Conservation (phyloP, 1,140 invertebrate genomes). For the Lineus longissimus region DNA sequence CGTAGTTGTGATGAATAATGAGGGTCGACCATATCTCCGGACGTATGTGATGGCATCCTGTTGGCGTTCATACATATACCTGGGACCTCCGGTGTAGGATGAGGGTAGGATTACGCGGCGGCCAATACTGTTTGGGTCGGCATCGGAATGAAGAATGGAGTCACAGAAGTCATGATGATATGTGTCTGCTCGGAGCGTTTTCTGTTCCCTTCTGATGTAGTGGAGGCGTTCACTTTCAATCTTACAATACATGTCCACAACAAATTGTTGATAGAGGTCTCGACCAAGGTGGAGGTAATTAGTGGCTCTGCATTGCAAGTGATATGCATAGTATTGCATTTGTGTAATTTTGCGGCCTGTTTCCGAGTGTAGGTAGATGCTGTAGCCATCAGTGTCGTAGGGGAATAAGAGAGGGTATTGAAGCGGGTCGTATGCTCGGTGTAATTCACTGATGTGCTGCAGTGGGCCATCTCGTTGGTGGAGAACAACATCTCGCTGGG, state of each 20-base stretch:
- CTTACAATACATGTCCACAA: too few species aligned
- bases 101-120: constrained; percentile 52
- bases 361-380: background rate
- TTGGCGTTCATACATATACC: constrained; percentile 53
- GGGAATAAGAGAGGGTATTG: background rate
- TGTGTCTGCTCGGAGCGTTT: too few species aligned
- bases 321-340: too few species aligned
- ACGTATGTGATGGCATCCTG: constrained; percentile 58
- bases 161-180: constrained; percentile 52
- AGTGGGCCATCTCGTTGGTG: background rate
- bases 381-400: background rate
- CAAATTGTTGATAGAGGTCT: too few species aligned
- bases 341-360: background rate
- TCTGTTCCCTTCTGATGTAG: too few species aligned
- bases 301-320: constrained; percentile 39
- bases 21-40: constrained; percentile 50
- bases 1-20: constrained; percentile 57
- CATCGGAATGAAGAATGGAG: constrained; percentile 29
- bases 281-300: too few species aligned
- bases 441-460: background rate
- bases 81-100: constrained; percentile 50
- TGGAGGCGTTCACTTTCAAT: too few species aligned
- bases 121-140: constrained; percentile 27
- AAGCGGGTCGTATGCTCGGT: background rate
- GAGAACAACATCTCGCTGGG: background rate